Percentiles rank a stretch among this genome's conserved stretches.
Evolutionary conservation across 1,140 invertebrate genomes (phyloP).

Genomic region (Drosophila sp.): DNA sequence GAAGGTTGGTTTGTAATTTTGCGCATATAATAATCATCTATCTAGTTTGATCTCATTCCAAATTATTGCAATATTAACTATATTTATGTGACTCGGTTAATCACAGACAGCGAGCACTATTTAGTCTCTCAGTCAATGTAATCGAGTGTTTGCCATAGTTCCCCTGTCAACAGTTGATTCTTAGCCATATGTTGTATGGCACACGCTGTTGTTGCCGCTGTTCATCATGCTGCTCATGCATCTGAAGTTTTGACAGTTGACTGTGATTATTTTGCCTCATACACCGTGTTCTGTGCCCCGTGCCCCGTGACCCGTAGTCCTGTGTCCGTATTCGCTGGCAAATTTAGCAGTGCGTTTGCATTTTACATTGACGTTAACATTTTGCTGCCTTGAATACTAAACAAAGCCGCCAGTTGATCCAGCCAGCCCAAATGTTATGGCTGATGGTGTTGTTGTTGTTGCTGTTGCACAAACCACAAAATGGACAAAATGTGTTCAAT

Average conservation of each 20-base stretch:
- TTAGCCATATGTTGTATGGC: not conserved
- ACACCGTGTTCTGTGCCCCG: not conserved
- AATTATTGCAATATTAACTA: no score
- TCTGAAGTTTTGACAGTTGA: constrained; percentile 79
- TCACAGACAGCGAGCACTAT: not conserved
- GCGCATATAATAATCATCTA: no score
- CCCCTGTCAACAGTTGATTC: not conserved
- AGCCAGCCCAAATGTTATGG: constrained; percentile 59
- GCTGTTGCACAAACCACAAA: constrained; percentile 67
- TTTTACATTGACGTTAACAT: constrained; percentile 76
- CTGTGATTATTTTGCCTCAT: constrained; percentile 64
- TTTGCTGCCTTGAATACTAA: constrained; percentile 78
- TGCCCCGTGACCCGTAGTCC: not conserved
- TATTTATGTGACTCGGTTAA: no score
- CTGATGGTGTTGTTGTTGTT: constrained; percentile 29
- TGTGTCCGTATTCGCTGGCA: constrained; percentile 25
- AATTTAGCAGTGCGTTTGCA: constrained; percentile 77
- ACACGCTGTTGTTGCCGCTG: constrained; percentile 27
- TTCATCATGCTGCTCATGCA: constrained; percentile 79
- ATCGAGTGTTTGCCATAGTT: not conserved
- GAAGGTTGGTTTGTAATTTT: no score
- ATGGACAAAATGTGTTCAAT: constrained; percentile 82
- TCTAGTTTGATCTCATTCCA: no score
- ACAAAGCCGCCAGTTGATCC: constrained; percentile 54
- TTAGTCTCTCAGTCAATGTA: not conserved